These are phyloP conservation scores for Sebastes kiyomatsui DNA, from an alignment of 2,797 vertebrate genomes.

Conservation along the genomic window DNA sequence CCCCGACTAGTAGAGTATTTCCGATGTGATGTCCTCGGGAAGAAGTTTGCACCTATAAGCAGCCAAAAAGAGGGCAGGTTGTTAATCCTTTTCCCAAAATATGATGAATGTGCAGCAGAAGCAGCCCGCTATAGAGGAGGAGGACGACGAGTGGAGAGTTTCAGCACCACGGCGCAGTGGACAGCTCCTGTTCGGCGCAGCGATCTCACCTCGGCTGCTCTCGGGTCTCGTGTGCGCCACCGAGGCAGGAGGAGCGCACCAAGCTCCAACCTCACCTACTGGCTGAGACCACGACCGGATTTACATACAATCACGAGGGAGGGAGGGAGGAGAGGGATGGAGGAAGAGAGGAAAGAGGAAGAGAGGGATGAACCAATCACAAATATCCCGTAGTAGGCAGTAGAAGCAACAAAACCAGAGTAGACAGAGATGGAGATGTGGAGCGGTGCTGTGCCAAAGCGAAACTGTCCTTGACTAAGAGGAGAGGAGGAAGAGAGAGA, in stretches of 20 bases:
- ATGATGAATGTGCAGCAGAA: slow-evolving; percentile 5
- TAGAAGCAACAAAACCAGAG: slow-evolving; percentile 26
- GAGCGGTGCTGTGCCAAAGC: slow-evolving; percentile 19
- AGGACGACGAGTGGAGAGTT: slow-evolving; percentile 42
- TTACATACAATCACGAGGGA: slow-evolving; percentile 76
- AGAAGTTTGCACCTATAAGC: slow-evolving; percentile 67
- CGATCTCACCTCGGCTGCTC: slow-evolving; percentile 73
- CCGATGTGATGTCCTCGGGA: slow-evolving; percentile 55
- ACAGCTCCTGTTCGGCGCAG: slow-evolving; percentile 77
- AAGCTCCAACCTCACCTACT: slow-evolving; percentile 78
- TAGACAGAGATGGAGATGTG: slow-evolving; percentile 26
- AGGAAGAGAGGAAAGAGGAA: not conserved
- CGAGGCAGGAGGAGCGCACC: slow-evolving; percentile 64
- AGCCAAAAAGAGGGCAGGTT: slow-evolving; percentile 16
- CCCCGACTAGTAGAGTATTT: slow-evolving; percentile 52
- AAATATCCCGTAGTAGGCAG: slow-evolving; percentile 53
- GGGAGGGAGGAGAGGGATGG: slow-evolving; percentile 2
- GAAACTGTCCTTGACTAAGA: slow-evolving; percentile 43
- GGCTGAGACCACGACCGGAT: slow-evolving; percentile 68
- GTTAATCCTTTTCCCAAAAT: slow-evolving; percentile 67
- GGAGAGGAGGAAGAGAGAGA: not conserved
- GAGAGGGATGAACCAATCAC: slow-evolving; percentile 54
- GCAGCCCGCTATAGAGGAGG: not conserved
- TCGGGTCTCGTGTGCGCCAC: slow-evolving; percentile 74
- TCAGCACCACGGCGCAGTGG: slow-evolving; percentile 80